These are phyloP conservation scores for Poecilia gillii DNA, from an alignment of 2,797 vertebrate species.

Conservation along the genomic window DNA sequence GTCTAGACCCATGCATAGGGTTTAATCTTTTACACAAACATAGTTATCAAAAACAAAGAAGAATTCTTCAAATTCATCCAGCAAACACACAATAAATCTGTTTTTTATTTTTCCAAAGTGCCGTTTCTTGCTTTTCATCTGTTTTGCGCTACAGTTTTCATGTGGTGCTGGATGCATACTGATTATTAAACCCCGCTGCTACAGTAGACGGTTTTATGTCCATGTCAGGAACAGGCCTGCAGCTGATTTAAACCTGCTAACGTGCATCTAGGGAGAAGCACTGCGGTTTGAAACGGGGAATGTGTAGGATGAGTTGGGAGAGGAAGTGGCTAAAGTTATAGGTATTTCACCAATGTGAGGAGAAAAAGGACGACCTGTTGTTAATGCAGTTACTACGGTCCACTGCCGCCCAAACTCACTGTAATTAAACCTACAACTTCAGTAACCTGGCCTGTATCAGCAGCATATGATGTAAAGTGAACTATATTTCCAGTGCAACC, in stretches of 20 bases:
- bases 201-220: background rate
- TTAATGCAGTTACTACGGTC: background rate
- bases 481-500: conserved; percentile 40
- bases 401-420: background rate
- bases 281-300: too few species aligned
- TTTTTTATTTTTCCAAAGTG: background rate
- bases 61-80: background rate
- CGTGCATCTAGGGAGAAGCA: too few species aligned
- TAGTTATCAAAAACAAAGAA: background rate
- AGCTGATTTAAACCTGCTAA: background rate
- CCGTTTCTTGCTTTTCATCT: background rate
- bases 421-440: conserved; percentile 16
- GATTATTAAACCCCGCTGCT: background rate
- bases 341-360: background rate
- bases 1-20: background rate
- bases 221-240: background rate
- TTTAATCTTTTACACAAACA: background rate
- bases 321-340: background rate
- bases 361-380: conserved; percentile 5
- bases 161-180: background rate
- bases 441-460: conserved; percentile 7
- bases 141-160: background rate
- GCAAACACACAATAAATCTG: background rate
- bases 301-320: background rate
- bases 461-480: conserved; percentile 16